Evolutionary conservation across 2,113 vertebrate genomes (phyloP).

Genomic region (Paramormyrops kingsleyae): DNA sequence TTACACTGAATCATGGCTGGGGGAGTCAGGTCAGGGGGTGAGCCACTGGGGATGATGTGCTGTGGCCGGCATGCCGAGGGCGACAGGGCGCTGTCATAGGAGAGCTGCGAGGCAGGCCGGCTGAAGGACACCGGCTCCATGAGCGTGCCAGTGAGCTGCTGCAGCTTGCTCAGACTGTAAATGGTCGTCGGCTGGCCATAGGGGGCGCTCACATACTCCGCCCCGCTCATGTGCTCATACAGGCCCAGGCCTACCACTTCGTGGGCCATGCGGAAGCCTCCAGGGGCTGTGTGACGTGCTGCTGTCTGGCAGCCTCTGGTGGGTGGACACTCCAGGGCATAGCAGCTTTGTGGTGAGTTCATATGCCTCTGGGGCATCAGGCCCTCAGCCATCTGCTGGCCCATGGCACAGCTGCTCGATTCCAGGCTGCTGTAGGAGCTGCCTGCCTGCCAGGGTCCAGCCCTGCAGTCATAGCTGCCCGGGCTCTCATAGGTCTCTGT

Average conservation of each 20-base stretch:
- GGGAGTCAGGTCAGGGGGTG: constrained; percentile 77
- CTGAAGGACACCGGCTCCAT: constrained; percentile 81
- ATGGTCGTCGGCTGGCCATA: constrained; percentile 88
- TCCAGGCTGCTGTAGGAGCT: constrained; percentile 67
- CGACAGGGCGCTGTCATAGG: constrained; percentile 82
- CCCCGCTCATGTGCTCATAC: constrained; percentile 88
- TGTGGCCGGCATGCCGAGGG: constrained; percentile 72
- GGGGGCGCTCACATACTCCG: constrained; percentile 81
- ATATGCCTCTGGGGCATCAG: constrained; percentile 90
- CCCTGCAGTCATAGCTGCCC: constrained; percentile 90
- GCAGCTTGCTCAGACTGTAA: constrained; percentile 94
- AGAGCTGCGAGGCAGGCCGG: constrained; percentile 63
- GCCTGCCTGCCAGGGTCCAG: constrained; percentile 80
- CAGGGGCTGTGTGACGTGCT: constrained; percentile 58
- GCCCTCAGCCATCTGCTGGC: constrained; percentile 49
- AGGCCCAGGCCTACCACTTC: constrained; percentile 78
- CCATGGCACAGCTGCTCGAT: constrained; percentile 54
- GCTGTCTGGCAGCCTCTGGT: constrained; percentile 71
- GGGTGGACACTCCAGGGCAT: constrained; percentile 84
- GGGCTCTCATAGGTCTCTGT: constrained; percentile 97
- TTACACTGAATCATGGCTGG: constrained; percentile 78
- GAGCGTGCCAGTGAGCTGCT: constrained; percentile 96
- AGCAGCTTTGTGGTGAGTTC: constrained; percentile 85
- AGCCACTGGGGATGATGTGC: constrained; percentile 70
- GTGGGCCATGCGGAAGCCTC: constrained; percentile 67